phyloP scores from a whole-genome alignment of 2,113 vertebrate species.

The Pachyramphus minor region DNA sequence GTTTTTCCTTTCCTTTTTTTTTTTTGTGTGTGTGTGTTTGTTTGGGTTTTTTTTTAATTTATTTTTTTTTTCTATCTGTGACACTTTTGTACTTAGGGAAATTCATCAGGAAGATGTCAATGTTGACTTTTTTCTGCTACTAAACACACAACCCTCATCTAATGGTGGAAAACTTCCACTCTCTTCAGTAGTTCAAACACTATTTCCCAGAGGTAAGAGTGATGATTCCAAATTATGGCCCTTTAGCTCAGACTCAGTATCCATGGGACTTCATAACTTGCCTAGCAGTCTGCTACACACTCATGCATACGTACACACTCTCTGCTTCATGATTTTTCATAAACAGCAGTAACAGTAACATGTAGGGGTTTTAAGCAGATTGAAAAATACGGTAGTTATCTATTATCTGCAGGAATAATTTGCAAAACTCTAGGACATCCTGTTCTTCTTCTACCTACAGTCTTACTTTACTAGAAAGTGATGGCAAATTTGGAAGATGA shows the following conservation, averaged over 20 bases:
- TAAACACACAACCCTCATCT: neutral
- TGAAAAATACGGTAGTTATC: neutral
- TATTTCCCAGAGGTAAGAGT: neutral
- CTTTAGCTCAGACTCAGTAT: neutral
- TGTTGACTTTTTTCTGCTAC: neutral
- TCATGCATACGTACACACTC: neutral
- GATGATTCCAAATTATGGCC: neutral
- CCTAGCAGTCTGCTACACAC: neutral
- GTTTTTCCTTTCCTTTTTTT: neutral
- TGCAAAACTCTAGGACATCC: neutral
- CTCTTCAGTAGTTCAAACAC: neutral
- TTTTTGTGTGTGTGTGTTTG: neutral
- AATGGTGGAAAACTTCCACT: neutral
- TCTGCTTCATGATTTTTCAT: neutral
- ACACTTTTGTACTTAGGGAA: neutral
- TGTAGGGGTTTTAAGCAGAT: neutral
- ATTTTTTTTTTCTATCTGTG: neutral
- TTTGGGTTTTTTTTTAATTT: neutral
- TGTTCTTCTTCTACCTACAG: neutral
- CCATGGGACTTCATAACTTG: neutral
- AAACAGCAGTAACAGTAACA: neutral
- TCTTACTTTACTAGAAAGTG: neutral
- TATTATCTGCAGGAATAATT: neutral
- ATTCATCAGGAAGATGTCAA: neutral
- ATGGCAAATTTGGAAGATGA: neutral